Base-by-base conservation (phyloP, 2,888 invertebrate genomes). In the Theristus sp. region DNA sequence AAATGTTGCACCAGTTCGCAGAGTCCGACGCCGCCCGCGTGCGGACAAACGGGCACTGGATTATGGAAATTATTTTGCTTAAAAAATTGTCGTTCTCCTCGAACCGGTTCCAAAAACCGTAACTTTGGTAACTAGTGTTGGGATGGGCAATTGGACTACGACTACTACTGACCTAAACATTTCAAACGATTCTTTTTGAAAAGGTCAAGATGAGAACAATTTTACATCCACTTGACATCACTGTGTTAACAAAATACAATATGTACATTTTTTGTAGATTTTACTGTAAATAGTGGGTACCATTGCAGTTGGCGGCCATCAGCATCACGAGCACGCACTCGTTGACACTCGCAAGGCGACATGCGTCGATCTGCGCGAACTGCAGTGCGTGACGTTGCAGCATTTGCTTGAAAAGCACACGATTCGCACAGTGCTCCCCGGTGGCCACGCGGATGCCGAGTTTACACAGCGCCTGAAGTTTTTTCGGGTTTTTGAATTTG, bases 1-100 rank as follows among this genome's bases (percentile, higher is more conserved):
- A 90, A 78, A 76, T 91, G 90, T 68, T 89, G 89, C 1, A 90
- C 88, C 83, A 89, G 85, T 78, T 90, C 90, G 71, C 90, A 90
- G 2, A 91, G 80, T 1, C 89, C 90, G 17, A 90, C 85, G 6
- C 90, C 91, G n/a, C 90, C 91, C 62, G 89, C 89, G 77, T 91
- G 90, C 0, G 91, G 90, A 73, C 89, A 89, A 1, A 91, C 87
- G 70, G 87, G 87, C 24, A 89, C 89, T 89, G 74, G 26, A 77
- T 74, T 26, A 27, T 6, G 26, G 17, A 6, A 30, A 2, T n/a
- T 2, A n/a, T n/a, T n/a, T n/a, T n/a, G n/a, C n/a, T n/a, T n/a
- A n/a, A n/a, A n/a, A n/a, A n/a, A n/a, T n/a, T n/a, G n/a, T n/a
- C n/a, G n/a, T n/a, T n/a, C n/a, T n/a, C n/a, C n/a, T n/a, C n/a